Evolutionary conservation across 2,113 vertebrate species (phyloP).

Genomic region (Callopanchax toddi): DNA sequence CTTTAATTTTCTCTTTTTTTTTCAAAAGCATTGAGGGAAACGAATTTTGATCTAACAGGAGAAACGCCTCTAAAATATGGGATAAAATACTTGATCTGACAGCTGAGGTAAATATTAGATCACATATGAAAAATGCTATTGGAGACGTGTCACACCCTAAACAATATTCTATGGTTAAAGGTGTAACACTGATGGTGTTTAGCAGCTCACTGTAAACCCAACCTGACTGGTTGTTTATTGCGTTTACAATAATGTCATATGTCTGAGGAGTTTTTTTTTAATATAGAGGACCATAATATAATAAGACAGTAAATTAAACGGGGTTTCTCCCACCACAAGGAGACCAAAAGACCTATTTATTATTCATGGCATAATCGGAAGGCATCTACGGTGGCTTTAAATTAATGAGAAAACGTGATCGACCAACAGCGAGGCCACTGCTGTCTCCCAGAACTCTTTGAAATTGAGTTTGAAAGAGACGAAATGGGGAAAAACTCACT

Average conservation of each 20-base stretch:
- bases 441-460: conserved; percentile 63
- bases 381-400: conserved; percentile 66
- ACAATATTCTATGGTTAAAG: conserved; percentile 3
- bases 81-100: conserved; percentile 20
- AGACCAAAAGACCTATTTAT: conserved; percentile 67
- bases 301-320: conserved; percentile 68
- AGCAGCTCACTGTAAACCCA: conserved; percentile 39
- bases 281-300: conserved; percentile 58
- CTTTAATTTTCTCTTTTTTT: conserved; percentile 17
- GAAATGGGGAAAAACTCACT: conserved; percentile 39
- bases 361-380: conserved; percentile 79
- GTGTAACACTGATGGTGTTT: conserved; percentile 5
- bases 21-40: background rate
- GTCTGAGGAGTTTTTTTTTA: conserved; percentile 39
- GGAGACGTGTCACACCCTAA: conserved; percentile 30
- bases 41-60: no score
- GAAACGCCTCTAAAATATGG: conserved; percentile 10
- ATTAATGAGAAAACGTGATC: conserved; percentile 79
- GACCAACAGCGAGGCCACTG: conserved; percentile 59
- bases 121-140: conserved; percentile 19
- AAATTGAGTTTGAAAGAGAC: conserved; percentile 77
- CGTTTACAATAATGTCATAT: conserved; percentile 59
- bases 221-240: conserved; percentile 67
- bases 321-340: conserved; percentile 45
- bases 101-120: conserved; percentile 17